Conservation (phyloP, 1,140 invertebrate species). For the Mamestra configurata region DNA sequence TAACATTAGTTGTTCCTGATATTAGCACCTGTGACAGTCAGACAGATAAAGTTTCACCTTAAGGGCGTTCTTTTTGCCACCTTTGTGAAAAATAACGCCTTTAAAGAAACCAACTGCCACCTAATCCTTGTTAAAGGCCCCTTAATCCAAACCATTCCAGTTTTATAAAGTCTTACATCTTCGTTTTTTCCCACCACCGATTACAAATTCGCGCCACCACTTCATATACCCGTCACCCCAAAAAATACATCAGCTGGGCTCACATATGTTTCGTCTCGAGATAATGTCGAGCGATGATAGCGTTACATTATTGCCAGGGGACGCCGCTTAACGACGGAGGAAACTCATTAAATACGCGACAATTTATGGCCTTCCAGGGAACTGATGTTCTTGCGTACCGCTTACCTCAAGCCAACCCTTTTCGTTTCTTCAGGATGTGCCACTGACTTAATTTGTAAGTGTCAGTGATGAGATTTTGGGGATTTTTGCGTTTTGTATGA, state of each 20-base stretch:
- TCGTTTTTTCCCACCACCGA: neutral
- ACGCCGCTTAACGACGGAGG: conserved; percentile 80
- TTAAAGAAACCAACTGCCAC: too few species aligned
- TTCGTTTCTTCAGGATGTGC: conserved; percentile 25
- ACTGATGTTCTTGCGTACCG: conserved; percentile 55
- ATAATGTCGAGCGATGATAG: conserved; percentile 82
- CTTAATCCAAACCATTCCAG: too few species aligned
- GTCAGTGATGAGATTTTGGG: conserved; percentile 1
- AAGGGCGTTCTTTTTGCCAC: too few species aligned
- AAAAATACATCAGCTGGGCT: conserved; percentile 53
- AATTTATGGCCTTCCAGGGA: conserved; percentile 76
- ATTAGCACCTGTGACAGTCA: too few species aligned
- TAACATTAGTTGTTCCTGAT: too few species aligned
- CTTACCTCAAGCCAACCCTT: conserved; percentile 21
- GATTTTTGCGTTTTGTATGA: neutral
- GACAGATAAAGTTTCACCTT: too few species aligned
- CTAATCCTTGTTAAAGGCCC: too few species aligned
- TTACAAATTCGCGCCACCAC: conserved; percentile 29
- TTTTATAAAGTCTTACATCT: too few species aligned
- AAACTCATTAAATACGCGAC: conserved; percentile 84
- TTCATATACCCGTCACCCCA: conserved; percentile 32
- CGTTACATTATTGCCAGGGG: conserved; percentile 78
- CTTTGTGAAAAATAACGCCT: too few species aligned
- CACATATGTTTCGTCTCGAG: conserved; percentile 72
- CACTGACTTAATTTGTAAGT: conserved; percentile 12